Conservation (phyloP, 2,888 invertebrate species). For the Neoaliturus tenellus region DNA sequence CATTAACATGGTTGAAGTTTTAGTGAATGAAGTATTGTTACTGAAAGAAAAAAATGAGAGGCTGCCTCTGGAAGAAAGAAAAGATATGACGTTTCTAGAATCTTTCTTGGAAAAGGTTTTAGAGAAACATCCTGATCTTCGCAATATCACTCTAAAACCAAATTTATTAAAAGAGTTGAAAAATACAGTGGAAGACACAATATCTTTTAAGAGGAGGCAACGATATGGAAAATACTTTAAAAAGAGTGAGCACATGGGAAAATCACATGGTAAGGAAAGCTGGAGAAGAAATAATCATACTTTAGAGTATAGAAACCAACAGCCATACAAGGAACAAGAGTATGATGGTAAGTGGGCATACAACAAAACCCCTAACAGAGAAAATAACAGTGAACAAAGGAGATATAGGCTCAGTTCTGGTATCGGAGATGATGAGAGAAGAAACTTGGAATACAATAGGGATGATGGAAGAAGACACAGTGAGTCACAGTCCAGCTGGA, state of each 20-base stretch:
- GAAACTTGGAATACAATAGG: background rate
- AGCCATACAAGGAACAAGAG: background rate
- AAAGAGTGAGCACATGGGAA: background rate
- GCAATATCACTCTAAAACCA: background rate
- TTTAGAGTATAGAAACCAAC: background rate
- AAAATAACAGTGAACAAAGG: background rate
- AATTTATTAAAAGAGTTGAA: background rate
- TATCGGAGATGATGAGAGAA: background rate
- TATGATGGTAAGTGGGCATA: background rate
- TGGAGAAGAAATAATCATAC: background rate
- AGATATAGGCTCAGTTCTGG: background rate
- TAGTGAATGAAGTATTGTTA: constrained; percentile 12
- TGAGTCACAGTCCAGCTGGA: background rate
- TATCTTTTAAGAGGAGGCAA: background rate
- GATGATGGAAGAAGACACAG: background rate
- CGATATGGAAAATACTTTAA: background rate
- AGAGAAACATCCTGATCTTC: background rate
- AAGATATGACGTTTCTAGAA: background rate
- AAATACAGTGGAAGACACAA: background rate
- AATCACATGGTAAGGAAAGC: background rate
- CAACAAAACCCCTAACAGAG: background rate
- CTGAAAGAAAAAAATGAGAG: background rate
- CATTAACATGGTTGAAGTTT: background rate
- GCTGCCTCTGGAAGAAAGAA: background rate
- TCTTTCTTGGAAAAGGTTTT: background rate